A percentile compares a stretch with the other conserved stretches of the same genome.
Conservation (phyloP, 2,888 invertebrate species). For the Seira sanloemensis region DNA sequence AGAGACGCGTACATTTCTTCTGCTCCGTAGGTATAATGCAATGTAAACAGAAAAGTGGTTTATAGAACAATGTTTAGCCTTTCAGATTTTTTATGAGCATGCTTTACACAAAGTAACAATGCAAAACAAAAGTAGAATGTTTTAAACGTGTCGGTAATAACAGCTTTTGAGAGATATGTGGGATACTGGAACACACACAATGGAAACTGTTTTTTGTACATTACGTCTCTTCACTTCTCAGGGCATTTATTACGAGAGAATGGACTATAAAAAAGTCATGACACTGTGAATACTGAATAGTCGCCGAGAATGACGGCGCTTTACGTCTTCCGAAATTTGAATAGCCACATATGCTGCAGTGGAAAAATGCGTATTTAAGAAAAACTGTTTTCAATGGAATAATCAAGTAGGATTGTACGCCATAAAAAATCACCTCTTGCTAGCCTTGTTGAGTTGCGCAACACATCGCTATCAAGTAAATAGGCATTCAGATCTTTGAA, state of each 20-base stretch:
- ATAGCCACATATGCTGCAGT: neutral
- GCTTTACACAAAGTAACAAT: neutral
- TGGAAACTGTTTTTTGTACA: neutral
- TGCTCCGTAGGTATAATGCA: neutral
- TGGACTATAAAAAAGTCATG: constrained; percentile 49
- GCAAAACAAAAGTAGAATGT: neutral
- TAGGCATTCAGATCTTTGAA: neutral
- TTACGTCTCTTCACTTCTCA: neutral
- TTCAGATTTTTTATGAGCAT: neutral
- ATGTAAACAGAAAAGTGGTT: neutral
- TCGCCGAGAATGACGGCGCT: no score
- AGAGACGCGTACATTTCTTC: neutral
- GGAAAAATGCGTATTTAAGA: neutral
- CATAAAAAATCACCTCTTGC: constrained; percentile 44
- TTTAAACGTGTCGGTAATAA: constrained; percentile 56
- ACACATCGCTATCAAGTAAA: constrained; percentile 28
- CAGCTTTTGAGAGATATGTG: constrained; percentile 52
- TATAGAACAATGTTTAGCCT: neutral
- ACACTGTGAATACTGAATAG: constrained; percentile 51
- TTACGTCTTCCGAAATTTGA: no score
- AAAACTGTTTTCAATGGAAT: constrained; percentile 31
- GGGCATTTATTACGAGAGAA: constrained; percentile 47
- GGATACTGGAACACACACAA: constrained; percentile 49
- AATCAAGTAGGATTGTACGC: constrained; percentile 37
- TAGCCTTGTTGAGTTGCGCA: constrained; percentile 28